A percentile compares a stretch with the other conserved stretches of the same genome.
phyloP scores from a whole-genome alignment of 2,797 vertebrate genomes.

The Pempheris klunzingeri region DNA sequence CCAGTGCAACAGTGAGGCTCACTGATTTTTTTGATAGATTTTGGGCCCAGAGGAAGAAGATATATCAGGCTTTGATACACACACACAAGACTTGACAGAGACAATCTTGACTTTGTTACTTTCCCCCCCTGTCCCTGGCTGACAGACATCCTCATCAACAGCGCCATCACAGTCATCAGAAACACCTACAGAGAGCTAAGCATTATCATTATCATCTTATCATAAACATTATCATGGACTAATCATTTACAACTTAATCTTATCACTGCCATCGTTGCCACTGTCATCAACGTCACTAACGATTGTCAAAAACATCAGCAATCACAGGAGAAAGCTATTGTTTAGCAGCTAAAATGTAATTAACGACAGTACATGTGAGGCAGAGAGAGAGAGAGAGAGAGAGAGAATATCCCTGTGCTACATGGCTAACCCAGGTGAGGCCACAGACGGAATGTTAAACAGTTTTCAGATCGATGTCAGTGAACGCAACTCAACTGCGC shows the following conservation, averaged over 20 bases:
- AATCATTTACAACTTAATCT: conserved; percentile 7
- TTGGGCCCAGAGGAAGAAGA: not conserved
- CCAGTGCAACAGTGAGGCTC: too few species aligned
- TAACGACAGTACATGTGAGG: not conserved
- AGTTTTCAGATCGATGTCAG: conserved; percentile 92
- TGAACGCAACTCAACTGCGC: conserved; percentile 97
- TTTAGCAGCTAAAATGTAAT: conserved; percentile 29
- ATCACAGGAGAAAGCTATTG: not conserved
- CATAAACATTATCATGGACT: conserved; percentile 9
- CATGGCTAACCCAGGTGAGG: conserved; percentile 89
- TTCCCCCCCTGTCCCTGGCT: not conserved
- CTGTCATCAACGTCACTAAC: conserved; percentile 1
- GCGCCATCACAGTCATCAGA: not conserved
- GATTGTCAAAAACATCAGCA: not conserved
- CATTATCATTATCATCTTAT: conserved; percentile 16
- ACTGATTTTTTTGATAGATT: not conserved
- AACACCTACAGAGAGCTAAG: conserved; percentile 20
- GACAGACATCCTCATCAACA: conserved; percentile 14
- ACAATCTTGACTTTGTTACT: not conserved
- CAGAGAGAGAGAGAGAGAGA: conserved; percentile 1
- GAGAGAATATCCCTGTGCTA: conserved; percentile 61
- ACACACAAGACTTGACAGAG: not conserved
- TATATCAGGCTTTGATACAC: not conserved
- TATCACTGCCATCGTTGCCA: not conserved
- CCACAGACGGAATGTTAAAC: conserved; percentile 94